Conservation (phyloP, 2,888 invertebrate genomes). For the Abscondita cerata region DNA sequence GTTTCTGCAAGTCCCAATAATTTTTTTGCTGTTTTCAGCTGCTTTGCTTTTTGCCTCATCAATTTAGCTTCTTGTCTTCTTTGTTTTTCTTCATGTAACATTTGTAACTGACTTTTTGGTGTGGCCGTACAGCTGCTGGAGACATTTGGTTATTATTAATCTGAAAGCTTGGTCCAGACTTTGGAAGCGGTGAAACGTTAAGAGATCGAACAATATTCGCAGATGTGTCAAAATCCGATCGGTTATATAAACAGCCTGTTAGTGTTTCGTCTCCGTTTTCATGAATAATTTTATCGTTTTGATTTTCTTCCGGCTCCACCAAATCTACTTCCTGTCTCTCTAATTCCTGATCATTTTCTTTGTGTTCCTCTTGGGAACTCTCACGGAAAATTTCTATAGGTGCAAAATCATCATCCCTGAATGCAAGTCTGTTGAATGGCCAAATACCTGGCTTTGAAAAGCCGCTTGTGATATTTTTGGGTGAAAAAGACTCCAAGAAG, state of each 20-base stretch:
- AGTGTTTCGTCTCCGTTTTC: background rate
- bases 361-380: background rate
- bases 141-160: background rate
- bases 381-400: background rate
- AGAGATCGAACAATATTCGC: background rate
- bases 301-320: background rate
- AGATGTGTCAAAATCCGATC: background rate
- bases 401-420: background rate
- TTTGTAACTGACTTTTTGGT: background rate
- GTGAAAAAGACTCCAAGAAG: conserved; percentile 17
- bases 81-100: background rate
- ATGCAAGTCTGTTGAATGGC: conserved; percentile 11
- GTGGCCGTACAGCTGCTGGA: background rate
- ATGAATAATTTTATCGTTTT: background rate
- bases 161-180: background rate
- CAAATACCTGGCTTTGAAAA: conserved; percentile 16
- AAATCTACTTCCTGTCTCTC: background rate
- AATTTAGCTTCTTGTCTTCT: background rate
- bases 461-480: conserved; percentile 16
- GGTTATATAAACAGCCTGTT: background rate
- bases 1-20: conserved; percentile 36
- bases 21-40: conserved; percentile 36
- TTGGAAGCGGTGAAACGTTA: background rate
- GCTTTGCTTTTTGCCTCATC: conserved; percentile 9
- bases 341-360: background rate